phyloP scores from a whole-genome alignment of 2,888 invertebrate species.

The Platerodrilus igneus region DNA sequence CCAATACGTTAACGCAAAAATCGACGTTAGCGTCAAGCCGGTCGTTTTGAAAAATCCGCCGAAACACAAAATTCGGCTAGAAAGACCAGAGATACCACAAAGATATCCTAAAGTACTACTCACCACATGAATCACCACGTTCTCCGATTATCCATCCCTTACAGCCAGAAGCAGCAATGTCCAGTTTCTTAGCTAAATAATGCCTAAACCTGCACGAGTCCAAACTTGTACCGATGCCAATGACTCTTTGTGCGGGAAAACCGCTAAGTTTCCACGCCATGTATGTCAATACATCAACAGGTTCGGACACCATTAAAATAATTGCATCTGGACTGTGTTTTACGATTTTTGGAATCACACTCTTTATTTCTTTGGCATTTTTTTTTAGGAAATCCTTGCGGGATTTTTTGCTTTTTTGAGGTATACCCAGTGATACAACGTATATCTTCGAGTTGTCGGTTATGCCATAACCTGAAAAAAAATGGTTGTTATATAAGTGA shows the following conservation, averaged over 20 bases:
- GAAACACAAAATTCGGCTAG: neutral
- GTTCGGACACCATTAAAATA: slow-evolving; percentile 84
- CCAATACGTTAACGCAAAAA: too few species aligned
- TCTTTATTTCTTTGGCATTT: slow-evolving; percentile 83
- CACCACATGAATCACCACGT: slow-evolving; percentile 61
- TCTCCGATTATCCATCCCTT: slow-evolving; percentile 94
- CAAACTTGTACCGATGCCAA: slow-evolving; percentile 90
- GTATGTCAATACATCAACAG: slow-evolving; percentile 87
- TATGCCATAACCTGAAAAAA: slow-evolving; percentile 61
- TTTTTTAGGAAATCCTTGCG: slow-evolving; percentile 84
- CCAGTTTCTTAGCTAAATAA: slow-evolving; percentile 74
- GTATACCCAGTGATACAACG: slow-evolving; percentile 85
- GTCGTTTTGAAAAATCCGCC: too few species aligned
- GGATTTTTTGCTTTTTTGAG: slow-evolving; percentile 84
- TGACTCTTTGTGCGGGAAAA: slow-evolving; percentile 75
- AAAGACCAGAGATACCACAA: too few species aligned
- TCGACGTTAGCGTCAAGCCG: too few species aligned
- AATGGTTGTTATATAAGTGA: too few species aligned
- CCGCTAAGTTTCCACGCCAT: slow-evolving; percentile 94
- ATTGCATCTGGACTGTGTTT: slow-evolving; percentile 82
- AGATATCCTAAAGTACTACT: too few species aligned
- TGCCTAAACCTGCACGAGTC: slow-evolving; percentile 90
- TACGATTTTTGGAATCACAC: slow-evolving; percentile 76
- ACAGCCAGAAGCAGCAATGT: slow-evolving; percentile 78
- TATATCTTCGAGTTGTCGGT: slow-evolving; percentile 79